phyloP scores from a whole-genome alignment of 2,888 invertebrate species.

The Tipula lateralis region DNA sequence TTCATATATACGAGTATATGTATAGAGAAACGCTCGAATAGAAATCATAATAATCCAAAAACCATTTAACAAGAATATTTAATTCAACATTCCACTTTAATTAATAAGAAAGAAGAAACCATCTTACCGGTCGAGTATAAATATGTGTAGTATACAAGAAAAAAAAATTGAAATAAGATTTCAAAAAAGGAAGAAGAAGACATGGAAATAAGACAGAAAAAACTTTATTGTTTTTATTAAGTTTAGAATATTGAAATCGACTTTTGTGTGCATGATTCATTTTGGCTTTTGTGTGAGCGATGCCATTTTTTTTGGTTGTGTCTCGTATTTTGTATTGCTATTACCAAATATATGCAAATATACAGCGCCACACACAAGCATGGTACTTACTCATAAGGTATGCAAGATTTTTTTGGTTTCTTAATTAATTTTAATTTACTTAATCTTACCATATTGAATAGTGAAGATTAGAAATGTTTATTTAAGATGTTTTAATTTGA shows the following conservation, averaged over 20 bases:
- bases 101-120: slow-evolving; percentile 19
- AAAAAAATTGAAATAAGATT: neutral
- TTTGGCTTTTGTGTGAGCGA: neutral
- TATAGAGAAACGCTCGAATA: neutral
- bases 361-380: neutral
- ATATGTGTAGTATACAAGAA: neutral
- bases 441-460: neutral
- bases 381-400: neutral
- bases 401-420: neutral
- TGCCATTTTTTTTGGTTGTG: neutral
- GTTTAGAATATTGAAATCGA: neutral
- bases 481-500: neutral
- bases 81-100: slow-evolving; percentile 19
- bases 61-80: slow-evolving; percentile 9
- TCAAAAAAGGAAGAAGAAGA: neutral
- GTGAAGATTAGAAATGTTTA: neutral
- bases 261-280: slow-evolving; percentile 1
- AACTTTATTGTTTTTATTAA: slow-evolving; percentile 15
- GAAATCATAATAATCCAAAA: neutral
- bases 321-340: neutral
- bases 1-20: neutral
- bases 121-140: neutral
- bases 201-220: neutral
- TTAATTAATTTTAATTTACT: slow-evolving; percentile 3
- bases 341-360: neutral